A percentile compares a stretch with the other conserved stretches of the same genome.
Conservation (phyloP, 2,113 vertebrate genomes). For the Bombycilla garrulus region DNA sequence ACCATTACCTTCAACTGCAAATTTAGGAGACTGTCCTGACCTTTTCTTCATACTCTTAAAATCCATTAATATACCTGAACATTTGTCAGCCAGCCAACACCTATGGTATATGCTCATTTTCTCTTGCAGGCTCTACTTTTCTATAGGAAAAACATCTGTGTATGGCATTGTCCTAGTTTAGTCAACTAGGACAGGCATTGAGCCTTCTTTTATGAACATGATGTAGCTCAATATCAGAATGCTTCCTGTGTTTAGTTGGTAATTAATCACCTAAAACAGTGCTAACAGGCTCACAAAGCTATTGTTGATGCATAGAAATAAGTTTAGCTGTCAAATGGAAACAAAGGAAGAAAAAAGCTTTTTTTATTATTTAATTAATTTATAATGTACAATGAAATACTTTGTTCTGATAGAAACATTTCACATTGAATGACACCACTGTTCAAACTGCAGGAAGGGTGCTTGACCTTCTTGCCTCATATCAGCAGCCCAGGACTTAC, state of each 20-base stretch:
- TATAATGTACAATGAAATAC: background rate
- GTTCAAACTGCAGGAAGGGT: background rate
- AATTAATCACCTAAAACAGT: background rate
- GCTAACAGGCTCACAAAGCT: background rate
- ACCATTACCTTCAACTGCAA: background rate
- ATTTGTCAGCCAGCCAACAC: background rate
- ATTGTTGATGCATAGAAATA: background rate
- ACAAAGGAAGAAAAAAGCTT: background rate
- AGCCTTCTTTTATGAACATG: background rate
- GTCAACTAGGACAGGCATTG: background rate
- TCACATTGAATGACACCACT: background rate
- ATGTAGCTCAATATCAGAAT: background rate
- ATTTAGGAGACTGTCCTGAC: background rate
- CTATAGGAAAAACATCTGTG: background rate
- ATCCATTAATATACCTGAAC: background rate
- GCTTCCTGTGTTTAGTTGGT: background rate
- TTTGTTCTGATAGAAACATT: background rate
- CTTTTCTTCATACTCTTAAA: background rate
- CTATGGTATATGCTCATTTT: background rate
- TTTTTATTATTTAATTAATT: background rate
- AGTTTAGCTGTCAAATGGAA: background rate
- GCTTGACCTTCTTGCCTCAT: background rate
- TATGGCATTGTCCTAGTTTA: background rate
- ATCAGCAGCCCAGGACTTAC: background rate
- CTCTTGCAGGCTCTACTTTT: background rate